Conservation (phyloP, 2,888 invertebrate species). For the Norana najaformis region DNA sequence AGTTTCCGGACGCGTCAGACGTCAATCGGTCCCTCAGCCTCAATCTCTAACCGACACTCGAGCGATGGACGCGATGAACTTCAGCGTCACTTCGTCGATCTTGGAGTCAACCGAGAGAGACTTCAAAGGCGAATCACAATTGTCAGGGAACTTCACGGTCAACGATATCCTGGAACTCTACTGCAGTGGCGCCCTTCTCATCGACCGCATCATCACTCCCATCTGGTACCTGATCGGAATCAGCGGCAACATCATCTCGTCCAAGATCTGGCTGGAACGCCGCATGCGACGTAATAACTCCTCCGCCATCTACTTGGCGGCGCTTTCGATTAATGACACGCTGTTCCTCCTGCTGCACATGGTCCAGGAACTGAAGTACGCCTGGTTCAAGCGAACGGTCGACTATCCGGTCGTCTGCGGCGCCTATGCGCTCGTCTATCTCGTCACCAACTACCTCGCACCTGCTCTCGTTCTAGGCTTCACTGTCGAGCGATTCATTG, state of each 20-base stretch:
- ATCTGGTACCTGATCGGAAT: constrained; percentile 59
- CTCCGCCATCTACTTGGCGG: constrained; percentile 60
- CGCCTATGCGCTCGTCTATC: constrained; percentile 53
- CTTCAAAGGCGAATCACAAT: not conserved
- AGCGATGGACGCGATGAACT: not conserved
- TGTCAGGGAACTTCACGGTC: constrained; percentile 50
- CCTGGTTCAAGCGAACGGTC: constrained; percentile 55
- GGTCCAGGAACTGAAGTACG: constrained; percentile 55
- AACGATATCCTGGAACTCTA: constrained; percentile 48
- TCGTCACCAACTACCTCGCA: constrained; percentile 56
- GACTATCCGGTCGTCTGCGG: constrained; percentile 54
- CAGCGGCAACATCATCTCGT: constrained; percentile 56
- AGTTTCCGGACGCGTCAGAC: not conserved
- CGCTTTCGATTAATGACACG: constrained; percentile 56
- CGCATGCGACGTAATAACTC: constrained; percentile 58
- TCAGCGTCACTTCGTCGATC: not conserved
- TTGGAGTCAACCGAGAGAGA: not conserved
- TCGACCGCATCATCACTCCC: constrained; percentile 57
- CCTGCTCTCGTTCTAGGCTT: constrained; percentile 60
- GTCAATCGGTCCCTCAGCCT: not conserved
- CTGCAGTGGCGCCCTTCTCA: constrained; percentile 50
- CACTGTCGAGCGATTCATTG: constrained; percentile 60
- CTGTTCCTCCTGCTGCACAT: constrained; percentile 55
- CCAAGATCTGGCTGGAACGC: constrained; percentile 57
- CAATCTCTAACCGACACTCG: not conserved